These are phyloP conservation scores for Podarcis raffonei DNA, from an alignment of 2,113 vertebrate genomes.

Conservation along the genomic window DNA sequence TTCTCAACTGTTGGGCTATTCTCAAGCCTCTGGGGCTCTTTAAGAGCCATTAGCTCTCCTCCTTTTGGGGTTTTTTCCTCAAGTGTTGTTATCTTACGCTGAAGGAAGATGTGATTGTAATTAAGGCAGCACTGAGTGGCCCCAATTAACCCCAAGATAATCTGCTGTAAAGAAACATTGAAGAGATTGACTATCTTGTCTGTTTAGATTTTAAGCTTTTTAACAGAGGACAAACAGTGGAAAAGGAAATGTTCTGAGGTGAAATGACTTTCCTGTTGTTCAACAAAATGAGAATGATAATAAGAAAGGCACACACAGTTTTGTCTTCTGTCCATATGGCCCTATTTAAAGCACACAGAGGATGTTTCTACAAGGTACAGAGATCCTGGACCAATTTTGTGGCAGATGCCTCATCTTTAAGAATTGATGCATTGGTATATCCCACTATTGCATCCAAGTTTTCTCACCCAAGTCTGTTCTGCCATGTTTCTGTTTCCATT, in stretches of 20 bases:
- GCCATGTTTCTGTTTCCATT: neutral
- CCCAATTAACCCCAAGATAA: neutral
- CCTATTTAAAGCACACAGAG: neutral
- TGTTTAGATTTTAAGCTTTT: constrained; percentile 9
- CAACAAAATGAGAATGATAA: neutral
- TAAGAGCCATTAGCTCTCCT: neutral
- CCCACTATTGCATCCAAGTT: neutral
- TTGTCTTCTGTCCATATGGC: neutral
- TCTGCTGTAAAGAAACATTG: constrained; percentile 9
- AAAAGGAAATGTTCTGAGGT: neutral
- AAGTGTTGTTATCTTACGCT: neutral
- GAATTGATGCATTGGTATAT: too few relatives aligned
- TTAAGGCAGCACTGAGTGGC: neutral
- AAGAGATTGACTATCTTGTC: neutral
- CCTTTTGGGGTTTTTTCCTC: neutral
- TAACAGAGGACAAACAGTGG: neutral
- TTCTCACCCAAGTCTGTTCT: neutral
- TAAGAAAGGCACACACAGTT: neutral
- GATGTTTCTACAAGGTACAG: neutral
- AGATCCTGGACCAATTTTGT: too few relatives aligned
- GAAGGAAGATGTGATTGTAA: constrained; percentile 12
- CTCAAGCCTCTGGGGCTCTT: neutral
- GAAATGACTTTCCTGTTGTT: neutral
- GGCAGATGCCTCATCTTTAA: too few relatives aligned
- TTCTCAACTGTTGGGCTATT: neutral